Conservation (phyloP, 2,888 invertebrate genomes). For the Malthinus flaveolus region DNA sequence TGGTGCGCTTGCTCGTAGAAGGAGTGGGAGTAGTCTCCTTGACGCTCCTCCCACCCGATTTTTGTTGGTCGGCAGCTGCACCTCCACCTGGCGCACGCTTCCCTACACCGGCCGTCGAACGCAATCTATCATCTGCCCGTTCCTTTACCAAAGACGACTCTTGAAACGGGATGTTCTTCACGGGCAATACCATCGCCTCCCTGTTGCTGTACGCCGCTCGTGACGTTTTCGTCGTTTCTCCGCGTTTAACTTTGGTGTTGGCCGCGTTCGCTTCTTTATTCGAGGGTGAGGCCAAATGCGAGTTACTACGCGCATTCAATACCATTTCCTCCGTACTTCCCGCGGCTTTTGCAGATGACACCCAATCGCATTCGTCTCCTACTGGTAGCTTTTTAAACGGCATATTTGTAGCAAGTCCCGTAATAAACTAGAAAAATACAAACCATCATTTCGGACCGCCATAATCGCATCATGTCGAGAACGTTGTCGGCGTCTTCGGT, state of each 20-base stretch:
- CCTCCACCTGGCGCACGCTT: background rate
- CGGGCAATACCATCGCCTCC: constrained; percentile 24
- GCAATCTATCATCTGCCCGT: too few relatives aligned
- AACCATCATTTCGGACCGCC: constrained; percentile 51
- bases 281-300: background rate
- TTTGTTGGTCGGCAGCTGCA: background rate
- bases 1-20: too few relatives aligned
- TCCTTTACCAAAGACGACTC: background rate
- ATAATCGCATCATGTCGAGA: constrained; percentile 55
- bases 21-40: background rate
- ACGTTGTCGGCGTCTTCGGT: constrained; percentile 47
- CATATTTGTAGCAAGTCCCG: background rate
- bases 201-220: background rate
- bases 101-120: background rate
- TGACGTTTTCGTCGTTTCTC: background rate
- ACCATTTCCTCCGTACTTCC: background rate
- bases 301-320: background rate
- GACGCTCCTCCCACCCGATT: background rate
- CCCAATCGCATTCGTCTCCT: constrained; percentile 31
- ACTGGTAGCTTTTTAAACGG: constrained; percentile 18
- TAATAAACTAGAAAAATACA: constrained; percentile 9
- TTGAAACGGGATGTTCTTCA: constrained; percentile 12
- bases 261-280: background rate
- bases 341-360: constrained; percentile 18
- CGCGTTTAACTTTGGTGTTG: background rate